These are phyloP conservation scores for Labeo rohita DNA, from an alignment of 2,113 vertebrate species.

Conservation along the genomic window DNA sequence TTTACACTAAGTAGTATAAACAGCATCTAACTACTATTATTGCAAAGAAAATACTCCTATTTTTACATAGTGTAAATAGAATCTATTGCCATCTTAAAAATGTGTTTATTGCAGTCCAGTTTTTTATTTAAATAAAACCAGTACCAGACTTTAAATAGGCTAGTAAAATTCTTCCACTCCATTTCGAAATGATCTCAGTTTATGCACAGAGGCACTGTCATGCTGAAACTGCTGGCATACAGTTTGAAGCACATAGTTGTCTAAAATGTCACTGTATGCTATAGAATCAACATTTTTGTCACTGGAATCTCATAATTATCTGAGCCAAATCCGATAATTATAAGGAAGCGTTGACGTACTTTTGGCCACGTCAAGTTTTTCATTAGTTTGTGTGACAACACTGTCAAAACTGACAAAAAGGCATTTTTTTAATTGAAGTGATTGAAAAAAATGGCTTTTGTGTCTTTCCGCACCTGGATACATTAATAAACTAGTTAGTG, in stretches of 20 bases:
- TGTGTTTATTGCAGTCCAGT: not conserved
- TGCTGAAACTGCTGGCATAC: not conserved
- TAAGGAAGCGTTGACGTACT: not conserved
- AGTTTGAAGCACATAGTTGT: not conserved
- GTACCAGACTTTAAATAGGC: not conserved
- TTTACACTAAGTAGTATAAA: no score
- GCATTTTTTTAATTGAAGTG: not conserved
- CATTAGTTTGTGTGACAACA: not conserved
- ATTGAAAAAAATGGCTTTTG: not conserved
- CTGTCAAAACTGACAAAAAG: not conserved
- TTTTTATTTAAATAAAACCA: not conserved
- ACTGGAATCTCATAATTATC: not conserved
- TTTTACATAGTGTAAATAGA: no score
- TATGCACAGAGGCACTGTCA: not conserved
- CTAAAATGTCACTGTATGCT: not conserved
- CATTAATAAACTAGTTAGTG: not conserved
- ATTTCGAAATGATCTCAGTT: not conserved
- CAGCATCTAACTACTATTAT: no score
- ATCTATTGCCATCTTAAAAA: not conserved
- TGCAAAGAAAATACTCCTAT: no score
- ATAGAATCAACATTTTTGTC: not conserved
- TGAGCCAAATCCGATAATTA: not conserved
- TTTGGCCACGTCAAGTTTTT: not conserved
- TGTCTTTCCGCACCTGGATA: not conserved
- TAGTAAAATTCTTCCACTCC: not conserved